Conservation (phyloP, 1,140 invertebrate genomes). For the Drosophila sechellia region DNA sequence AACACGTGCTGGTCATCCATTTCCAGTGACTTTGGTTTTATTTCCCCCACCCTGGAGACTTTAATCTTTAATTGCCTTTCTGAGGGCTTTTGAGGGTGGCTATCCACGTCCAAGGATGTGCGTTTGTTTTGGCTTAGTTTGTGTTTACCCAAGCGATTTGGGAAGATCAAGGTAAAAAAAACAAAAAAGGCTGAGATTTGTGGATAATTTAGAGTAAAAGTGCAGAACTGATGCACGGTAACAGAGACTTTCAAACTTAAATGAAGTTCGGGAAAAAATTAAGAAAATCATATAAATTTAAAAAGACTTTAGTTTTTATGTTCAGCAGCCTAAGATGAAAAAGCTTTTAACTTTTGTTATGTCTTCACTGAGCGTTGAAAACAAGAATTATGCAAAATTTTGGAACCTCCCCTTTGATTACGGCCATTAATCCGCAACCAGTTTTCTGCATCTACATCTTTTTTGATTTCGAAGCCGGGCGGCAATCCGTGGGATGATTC, state of each 20-base stretch:
- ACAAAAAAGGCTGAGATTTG: not conserved
- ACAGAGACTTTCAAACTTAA: not conserved
- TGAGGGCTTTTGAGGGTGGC: constrained; percentile 12
- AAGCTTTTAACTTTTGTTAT: not conserved
- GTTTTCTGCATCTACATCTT: constrained; percentile 21
- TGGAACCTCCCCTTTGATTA: constrained; percentile 16
- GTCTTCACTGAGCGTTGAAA: not conserved
- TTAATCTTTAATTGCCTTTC: constrained; percentile 79
- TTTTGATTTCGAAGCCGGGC: constrained; percentile 14
- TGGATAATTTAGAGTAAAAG: not conserved
- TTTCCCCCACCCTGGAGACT: constrained; percentile 17
- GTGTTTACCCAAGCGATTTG: constrained; percentile 21
- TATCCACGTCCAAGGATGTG: not conserved
- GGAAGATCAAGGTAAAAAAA: not conserved
- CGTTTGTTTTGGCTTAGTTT: constrained; percentile 26
- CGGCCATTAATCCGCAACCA: constrained; percentile 32
- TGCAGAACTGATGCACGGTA: too few relatives aligned
- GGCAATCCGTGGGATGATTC: constrained; percentile 45
- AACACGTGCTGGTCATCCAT: constrained; percentile 76
- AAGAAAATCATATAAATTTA: too few relatives aligned
- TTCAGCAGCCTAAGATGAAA: not conserved
- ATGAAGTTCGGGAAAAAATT: too few relatives aligned
- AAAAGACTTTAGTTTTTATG: too few relatives aligned
- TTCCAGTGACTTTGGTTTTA: constrained; percentile 20
- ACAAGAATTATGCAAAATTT: constrained; percentile 23